Base-by-base conservation (phyloP, 1,140 invertebrate species). In the Vanessa atalanta region DNA sequence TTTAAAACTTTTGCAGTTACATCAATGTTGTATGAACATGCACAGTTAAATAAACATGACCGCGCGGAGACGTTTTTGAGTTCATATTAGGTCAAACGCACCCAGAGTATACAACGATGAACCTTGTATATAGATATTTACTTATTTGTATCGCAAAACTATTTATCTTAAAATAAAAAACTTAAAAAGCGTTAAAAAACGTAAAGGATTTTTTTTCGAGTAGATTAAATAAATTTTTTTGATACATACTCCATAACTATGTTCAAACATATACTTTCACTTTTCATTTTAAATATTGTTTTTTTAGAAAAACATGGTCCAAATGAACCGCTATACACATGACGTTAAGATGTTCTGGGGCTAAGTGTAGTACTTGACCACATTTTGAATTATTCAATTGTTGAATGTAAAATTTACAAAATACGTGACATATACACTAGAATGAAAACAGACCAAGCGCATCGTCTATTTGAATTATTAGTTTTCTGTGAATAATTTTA, bases 31-130 rank as follows among this genome's bases (percentile, higher is more conserved):
- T 73, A 76, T 71, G 61, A 69, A 69, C 57, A 66, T 76, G 79
- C 79, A 88, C 85, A 86, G 86, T 86, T 87, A 86, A 69, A 23
- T 72, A 84, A 87, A 87, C 77, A 84, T 75, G 76, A 75, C 57
- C 50, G 70, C 65, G 75, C 76, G 0, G 11, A 72, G 75, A 74
- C 78, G 72, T 68, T 61, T 74, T 66, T 57, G 55, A 23, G 64
- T 73, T 71, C 50, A 70, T 50, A 64, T 74, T 64, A 57, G 47
- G 66, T 63, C 47, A 69, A 64, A 61, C 14, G 47, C 37, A 65
- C 15, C 64, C 47, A 61, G 13, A 31, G 3, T 37, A n/a, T 15
- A 61, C 11, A 61, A 16, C 15, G 2, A 61, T 20, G 16, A 57
- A 23, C 11, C 51, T 20, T 11, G 37, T 43, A 9, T 43, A 43